Conservation (phyloP, 2,888 invertebrate genomes). For the Amphipyra berbera region DNA sequence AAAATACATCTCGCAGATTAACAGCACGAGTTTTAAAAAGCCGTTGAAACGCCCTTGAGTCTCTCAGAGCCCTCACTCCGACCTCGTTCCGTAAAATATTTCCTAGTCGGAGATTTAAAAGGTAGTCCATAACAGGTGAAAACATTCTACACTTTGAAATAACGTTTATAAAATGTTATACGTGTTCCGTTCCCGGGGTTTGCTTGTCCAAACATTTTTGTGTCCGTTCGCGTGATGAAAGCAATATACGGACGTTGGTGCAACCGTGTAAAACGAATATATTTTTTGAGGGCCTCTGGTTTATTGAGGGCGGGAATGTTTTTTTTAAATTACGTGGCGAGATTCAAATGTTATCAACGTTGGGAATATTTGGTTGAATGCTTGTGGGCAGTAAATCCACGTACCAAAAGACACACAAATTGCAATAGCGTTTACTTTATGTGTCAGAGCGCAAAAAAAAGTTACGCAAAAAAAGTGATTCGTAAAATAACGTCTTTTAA, state of each 20-base stretch:
- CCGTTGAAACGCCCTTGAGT: slow-evolving; percentile 52
- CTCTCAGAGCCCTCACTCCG: slow-evolving; percentile 48
- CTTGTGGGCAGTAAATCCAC: too few species aligned
- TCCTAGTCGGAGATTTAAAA: slow-evolving; percentile 50
- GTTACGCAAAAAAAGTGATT: too few species aligned
- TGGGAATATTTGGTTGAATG: not conserved
- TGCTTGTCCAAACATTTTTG: slow-evolving; percentile 29
- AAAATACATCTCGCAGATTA: slow-evolving; percentile 50
- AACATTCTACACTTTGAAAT: slow-evolving; percentile 49
- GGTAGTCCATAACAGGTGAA: slow-evolving; percentile 41
- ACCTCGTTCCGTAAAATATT: slow-evolving; percentile 59
- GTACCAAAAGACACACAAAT: too few species aligned
- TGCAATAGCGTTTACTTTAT: too few species aligned
- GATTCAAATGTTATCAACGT: slow-evolving; percentile 9
- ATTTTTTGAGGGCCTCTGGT: slow-evolving; percentile 22
- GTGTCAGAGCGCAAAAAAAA: too few species aligned
- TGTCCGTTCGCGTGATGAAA: slow-evolving; percentile 22
- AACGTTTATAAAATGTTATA: slow-evolving; percentile 46
- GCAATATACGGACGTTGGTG: slow-evolving; percentile 23
- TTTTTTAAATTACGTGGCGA: slow-evolving; percentile 24
- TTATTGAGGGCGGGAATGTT: slow-evolving; percentile 13
- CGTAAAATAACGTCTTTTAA: too few species aligned
- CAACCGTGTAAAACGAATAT: slow-evolving; percentile 15
- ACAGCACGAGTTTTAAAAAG: slow-evolving; percentile 49
- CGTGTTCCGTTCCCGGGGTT: slow-evolving; percentile 31